These are phyloP conservation scores for Callimorpha dominula DNA, from an alignment of 2,888 invertebrate genomes.

Conservation along the genomic window DNA sequence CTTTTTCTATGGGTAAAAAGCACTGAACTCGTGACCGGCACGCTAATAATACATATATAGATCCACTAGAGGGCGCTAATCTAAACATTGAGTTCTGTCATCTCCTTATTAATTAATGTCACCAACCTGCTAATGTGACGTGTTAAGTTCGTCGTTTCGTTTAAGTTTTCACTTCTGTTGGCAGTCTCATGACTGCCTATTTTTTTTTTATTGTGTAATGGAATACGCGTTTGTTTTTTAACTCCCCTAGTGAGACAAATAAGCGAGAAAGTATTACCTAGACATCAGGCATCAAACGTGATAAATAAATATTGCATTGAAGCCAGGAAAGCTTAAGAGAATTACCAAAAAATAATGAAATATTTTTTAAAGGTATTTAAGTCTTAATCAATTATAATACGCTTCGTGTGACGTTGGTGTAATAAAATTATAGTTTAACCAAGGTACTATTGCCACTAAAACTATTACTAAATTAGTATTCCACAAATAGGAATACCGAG, in stretches of 20 bases:
- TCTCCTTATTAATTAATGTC: too few relatives aligned
- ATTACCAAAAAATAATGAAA: slow-evolving; percentile 47
- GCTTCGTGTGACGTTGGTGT: slow-evolving; percentile 76
- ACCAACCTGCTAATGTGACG: too few relatives aligned
- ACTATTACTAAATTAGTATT: slow-evolving; percentile 33
- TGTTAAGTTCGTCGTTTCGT: too few relatives aligned
- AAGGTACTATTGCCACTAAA: slow-evolving; percentile 48
- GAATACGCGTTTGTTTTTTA: too few relatives aligned
- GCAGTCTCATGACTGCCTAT: too few relatives aligned
- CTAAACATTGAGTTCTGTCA: too few relatives aligned
- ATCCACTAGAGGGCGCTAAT: too few relatives aligned
- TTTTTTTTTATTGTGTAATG: too few relatives aligned
- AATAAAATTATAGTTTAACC: slow-evolving; percentile 60
- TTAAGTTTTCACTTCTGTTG: too few relatives aligned
- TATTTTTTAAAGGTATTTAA: slow-evolving; percentile 51
- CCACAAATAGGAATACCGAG: slow-evolving; percentile 36
- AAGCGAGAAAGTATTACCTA: slow-evolving; percentile 68
- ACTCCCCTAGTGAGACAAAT: slow-evolving; percentile 55
- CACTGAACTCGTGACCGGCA: too few relatives aligned
- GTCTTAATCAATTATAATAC: slow-evolving; percentile 78
- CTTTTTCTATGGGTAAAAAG: too few relatives aligned
- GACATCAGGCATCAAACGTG: slow-evolving; percentile 58
- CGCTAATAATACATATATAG: too few relatives aligned
- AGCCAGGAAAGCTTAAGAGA: slow-evolving; percentile 37
- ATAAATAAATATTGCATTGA: slow-evolving; percentile 38